Evolutionary conservation across 1,140 invertebrate species (phyloP), one percentile per base, ranked within the genome.

Genomic region (Sycophila sp.): DNA sequence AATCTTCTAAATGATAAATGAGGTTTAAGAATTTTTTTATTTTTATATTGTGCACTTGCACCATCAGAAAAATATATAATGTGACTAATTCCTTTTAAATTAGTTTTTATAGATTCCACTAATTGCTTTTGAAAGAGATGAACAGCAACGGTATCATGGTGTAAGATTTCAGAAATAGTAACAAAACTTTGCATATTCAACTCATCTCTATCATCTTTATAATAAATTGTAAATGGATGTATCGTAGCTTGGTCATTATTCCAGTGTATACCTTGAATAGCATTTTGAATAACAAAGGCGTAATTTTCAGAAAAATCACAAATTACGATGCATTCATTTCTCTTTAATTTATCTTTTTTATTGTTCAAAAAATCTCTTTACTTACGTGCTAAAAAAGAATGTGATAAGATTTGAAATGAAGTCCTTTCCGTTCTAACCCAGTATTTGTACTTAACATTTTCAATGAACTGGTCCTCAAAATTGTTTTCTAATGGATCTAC

Each of bases 201-300:
- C 7, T 49, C 45, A n/a, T 10, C 45, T 5, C 28, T 51, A 34
- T 68, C 47, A 42, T 71, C 34, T 63, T 66, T 71, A 34, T 66
- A 79, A 66, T 72, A 69, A 58, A 72, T 38, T 22, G 69, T 64
- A 67, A 80, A 75, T 24, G 76, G 75, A 73, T 80, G 74, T n/a
- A 82, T 55, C 10, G 80, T 81, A 8, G 72, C 73, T 64, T 81
- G 77, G 17, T 64, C 62, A 58, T 77, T 81, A 42, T 68, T 73
- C 75, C 79, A 83, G 42, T 69, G 66, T 32, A 75, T 65, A 1
- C 64, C 55, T n/a, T 58, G 32, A 10, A 69, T 59, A 19, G 64
- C 47, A 53, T 73, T 60, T 74, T 76, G 58, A 0, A 76, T 42
- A 26, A 74, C 47, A 66, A 74, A 73, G 0, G 69, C 47, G n/a